These are phyloP conservation scores for Eubasilissa splendida DNA, from an alignment of 2,888 invertebrate genomes.

Conservation along the genomic window DNA sequence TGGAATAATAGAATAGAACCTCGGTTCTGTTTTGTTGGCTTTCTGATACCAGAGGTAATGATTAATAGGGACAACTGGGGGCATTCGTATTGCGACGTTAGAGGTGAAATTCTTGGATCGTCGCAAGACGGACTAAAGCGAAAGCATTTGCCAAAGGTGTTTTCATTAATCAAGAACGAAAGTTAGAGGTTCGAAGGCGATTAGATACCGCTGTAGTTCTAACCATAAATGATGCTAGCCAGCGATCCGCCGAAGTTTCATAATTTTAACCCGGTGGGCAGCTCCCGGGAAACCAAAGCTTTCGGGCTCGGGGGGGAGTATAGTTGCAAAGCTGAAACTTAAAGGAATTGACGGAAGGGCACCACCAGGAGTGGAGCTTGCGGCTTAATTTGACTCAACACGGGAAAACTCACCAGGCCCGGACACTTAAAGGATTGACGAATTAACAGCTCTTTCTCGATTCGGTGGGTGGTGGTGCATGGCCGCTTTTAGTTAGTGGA, in stretches of 20 bases:
- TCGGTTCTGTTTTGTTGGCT: constrained; percentile 78
- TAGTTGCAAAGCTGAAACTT: constrained; percentile 78
- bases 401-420: constrained; percentile 80
- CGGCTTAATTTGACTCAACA: constrained; percentile 83
- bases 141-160: constrained; percentile 80
- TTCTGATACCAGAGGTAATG: constrained; percentile 74
- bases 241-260: constrained; percentile 75
- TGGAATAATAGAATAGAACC: constrained; percentile 79
- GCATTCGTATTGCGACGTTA: constrained; percentile 77
- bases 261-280: constrained; percentile 72
- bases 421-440: constrained; percentile 81
- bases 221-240: constrained; percentile 78
- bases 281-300: constrained; percentile 76
- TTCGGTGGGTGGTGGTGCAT: constrained; percentile 81
- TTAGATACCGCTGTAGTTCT: constrained; percentile 79
- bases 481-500: constrained; percentile 82
- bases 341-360: constrained; percentile 79
- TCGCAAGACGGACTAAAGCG: constrained; percentile 75
- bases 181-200: constrained; percentile 80
- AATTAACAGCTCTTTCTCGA: constrained; percentile 81
- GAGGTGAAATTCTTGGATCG: constrained; percentile 79
- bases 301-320: constrained; percentile 77
- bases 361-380: constrained; percentile 83
- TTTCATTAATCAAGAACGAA: constrained; percentile 80
- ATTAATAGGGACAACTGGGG: constrained; percentile 77